Evolutionary conservation across 2,113 vertebrate species (phyloP), one percentile per base, ranked within the genome.

Genomic region (Bufo bufo): DNA sequence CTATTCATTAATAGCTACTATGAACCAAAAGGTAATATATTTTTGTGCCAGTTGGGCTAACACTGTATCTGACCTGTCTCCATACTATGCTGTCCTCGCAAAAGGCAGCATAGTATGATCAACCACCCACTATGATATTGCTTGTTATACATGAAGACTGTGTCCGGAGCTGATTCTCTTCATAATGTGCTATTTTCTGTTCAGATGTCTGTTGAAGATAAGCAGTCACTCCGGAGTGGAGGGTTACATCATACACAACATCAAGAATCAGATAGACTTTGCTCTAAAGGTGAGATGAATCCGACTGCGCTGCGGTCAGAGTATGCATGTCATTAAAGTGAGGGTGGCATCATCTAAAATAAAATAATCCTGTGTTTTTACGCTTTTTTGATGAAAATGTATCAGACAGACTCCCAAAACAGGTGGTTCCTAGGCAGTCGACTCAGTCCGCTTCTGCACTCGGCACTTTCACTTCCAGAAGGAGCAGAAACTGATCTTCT

Each of bases 221-320:
- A 99, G 96, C 90, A 94, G 95, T 87, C 97, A 99, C 86, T 93
- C 96, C 75, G 98, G 98, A 47, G 94, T 99, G 74, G 95, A 99
- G 90, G 95, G 97, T 88, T 96, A 95, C 78, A 92, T 99, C 85
- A 95, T 99, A 90, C 97, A 97, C 89, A 99, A 98, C 90, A 97
- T 98, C 90, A 98, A 94, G 93, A 97, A 96, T 92, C 96, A 99
- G 90, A 95, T 97, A 77, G 96, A 97, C 77, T 85, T 92, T 17
- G 94, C 96, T 0, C 91, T 96, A 89, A 95, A 91, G 97, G 98
- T 99, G 93, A 96, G 93, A 86, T 52, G 49, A 78, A 58, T 54
- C 47, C 2, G 66, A 6, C 61, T 13, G 72, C 14, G 58, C 17
- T 78, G 69, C 17, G 69, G 6, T 61, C 1, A 20, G 23, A 13